A percentile compares a stretch with the other conserved stretches of the same genome.
Evolutionary conservation across 2,113 vertebrate species (phyloP).

Genomic region (Microtus oregoni): DNA sequence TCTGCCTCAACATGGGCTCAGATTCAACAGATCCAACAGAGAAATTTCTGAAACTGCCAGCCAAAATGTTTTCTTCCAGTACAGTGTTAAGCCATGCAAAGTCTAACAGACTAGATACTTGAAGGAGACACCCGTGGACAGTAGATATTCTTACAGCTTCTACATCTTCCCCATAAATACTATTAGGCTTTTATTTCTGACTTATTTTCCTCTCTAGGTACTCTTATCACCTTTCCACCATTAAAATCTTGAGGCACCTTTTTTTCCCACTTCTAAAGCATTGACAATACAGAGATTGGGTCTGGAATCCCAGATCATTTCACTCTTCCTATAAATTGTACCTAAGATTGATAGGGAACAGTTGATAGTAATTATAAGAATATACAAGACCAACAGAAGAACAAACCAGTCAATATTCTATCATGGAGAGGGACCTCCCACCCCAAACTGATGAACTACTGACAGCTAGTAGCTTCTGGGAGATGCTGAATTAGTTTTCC

Average conservation of each 20-base stretch:
- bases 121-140: neutral
- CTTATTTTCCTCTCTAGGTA: slow-evolving; percentile 6
- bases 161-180: neutral
- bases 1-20: no score
- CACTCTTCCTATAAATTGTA: neutral
- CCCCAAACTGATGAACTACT: neutral
- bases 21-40: neutral
- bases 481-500: neutral
- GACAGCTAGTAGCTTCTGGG: neutral
- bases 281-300: neutral
- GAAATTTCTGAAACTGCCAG: neutral
- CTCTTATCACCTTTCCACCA: neutral
- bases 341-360: neutral
- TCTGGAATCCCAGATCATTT: neutral
- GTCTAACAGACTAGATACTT: neutral
- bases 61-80: neutral
- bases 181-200: neutral
- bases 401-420: neutral
- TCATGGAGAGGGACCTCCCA: neutral
- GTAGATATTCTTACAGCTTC: neutral
- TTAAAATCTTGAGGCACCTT: neutral
- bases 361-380: neutral
- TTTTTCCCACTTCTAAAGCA: neutral
- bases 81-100: neutral
- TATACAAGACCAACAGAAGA: neutral